Base-by-base conservation (phyloP, 1,140 invertebrate genomes). In the Psix sp. region DNA sequence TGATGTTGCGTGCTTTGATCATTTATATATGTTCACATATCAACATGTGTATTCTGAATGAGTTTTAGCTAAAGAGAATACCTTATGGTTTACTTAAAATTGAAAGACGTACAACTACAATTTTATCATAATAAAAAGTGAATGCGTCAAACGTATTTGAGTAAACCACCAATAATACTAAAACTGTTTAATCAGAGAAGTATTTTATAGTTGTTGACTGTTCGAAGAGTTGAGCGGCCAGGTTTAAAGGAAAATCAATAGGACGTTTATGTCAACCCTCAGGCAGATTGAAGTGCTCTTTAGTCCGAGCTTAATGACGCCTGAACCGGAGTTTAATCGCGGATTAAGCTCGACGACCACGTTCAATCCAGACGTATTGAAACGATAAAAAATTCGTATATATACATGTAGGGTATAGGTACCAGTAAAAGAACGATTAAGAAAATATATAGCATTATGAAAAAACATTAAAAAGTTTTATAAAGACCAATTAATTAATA, bases 301-400 rank as follows among this genome's bases (percentile, higher is more conserved):
- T 84, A 79, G 78, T 81, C 76, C 77, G 29, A 72, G 77, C 77
- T 83, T 86, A 86, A 85, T 85, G 82, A 81, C 74, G 79, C 83
- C 77, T 80, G 78, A 80, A 84, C 63, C 75, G 71, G 63, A 71
- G 77, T 82, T 83, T 84, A 85, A 86, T 86, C 82, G 73, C 67
- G 79, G 82, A 85, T 86, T 84, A 86, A 79, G 54, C 56, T 74
- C 76, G 75, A 74, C 73, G 72, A 77, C 65, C 73, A 72, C 62
- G 75, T 36, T 54, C 56, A 76, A 59, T 67, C 60, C 60, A 57
- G 68, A 40, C 72, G 57, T 70, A 72, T 48, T 74, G 66, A 80
- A 72, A 67, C 72, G 76, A 82, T 78, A 75, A 67, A 79, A 81
- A 81, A 80, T 74, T 66, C 35, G 39, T 63, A 63, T 43, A 52